Conservation (phyloP, 1,140 invertebrate genomes). For the Maconellicoccus hirsutus region DNA sequence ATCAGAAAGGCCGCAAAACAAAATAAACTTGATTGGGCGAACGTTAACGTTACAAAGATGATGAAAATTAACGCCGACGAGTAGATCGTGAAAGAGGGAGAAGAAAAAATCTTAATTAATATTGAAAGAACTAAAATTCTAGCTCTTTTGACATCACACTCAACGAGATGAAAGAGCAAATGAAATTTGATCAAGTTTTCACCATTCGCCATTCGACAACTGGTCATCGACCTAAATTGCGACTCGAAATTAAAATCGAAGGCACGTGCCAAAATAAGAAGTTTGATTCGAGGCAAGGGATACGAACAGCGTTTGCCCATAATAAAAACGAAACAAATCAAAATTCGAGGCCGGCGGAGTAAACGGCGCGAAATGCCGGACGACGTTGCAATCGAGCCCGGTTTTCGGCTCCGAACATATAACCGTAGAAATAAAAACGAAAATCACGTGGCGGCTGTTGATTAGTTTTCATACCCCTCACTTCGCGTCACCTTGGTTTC, state of each 20-base stretch:
- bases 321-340: no score
- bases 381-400: no score
- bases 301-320: no score
- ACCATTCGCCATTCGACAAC: background rate
- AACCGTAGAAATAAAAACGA: no score
- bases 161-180: background rate
- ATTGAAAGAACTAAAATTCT: background rate
- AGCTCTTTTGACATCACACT: background rate
- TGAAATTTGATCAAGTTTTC: background rate
- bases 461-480: no score
- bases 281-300: no score
- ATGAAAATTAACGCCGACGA: background rate
- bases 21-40: background rate
- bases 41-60: background rate
- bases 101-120: background rate
- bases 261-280: background rate
- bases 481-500: no score
- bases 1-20: background rate
- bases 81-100: background rate
- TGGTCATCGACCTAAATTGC: background rate
- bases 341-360: no score
- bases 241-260: background rate
- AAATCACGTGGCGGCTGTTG: no score
- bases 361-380: no score
- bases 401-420: no score